Base-by-base conservation (phyloP, 2,113 vertebrate species). In the Clarias magur region DNA sequence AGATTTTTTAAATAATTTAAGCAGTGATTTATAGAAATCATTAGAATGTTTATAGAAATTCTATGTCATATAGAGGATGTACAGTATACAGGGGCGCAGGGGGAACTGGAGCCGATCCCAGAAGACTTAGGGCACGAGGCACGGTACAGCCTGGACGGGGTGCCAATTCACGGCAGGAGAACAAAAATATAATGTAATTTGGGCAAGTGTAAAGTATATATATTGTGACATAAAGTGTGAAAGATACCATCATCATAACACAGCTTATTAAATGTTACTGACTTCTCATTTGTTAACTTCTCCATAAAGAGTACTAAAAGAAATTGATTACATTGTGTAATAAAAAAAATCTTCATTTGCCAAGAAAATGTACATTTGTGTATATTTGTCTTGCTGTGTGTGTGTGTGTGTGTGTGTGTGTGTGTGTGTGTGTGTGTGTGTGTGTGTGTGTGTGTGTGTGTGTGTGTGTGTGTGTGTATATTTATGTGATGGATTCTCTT, bases 311-410 rank as follows among this genome's bases (percentile, higher is more conserved):
- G 21, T 19, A 42, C 10, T n/a, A 27, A 62, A 76, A 48, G 15
- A 84, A 2, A 60, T 75, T 84, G 67, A 21, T 83, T 57, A 27
- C 23, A 48, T 67, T 65, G 60, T 83, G 23, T 68, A 16, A 67
- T 53, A 73, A 4, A 42, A 85, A 48, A 48, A 15, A 9, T 57
- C 0, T 83, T 30, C 30, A 73, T 13, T 11, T 84, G 4, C 27
- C 17, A 73, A 72, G 54, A 72, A 68, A 63, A 38, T 2, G 2
- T 38, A 38, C 2, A 38, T 38, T 38, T 38, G 34, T 38, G 34
- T 38, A 38, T 38, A 38, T 34, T 34, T 63, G 21, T 53, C 38
- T 34, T 42, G 30, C 4, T 27, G 65, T 68, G 12, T 68, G 11
- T 30, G 6, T 15, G 65, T 68, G 6, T 30, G 34, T 38, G 34